Evolutionary conservation across 1,140 invertebrate species (phyloP), one percentile per base, ranked within the genome.

Genomic region (Phenacoccus solenopsis): DNA sequence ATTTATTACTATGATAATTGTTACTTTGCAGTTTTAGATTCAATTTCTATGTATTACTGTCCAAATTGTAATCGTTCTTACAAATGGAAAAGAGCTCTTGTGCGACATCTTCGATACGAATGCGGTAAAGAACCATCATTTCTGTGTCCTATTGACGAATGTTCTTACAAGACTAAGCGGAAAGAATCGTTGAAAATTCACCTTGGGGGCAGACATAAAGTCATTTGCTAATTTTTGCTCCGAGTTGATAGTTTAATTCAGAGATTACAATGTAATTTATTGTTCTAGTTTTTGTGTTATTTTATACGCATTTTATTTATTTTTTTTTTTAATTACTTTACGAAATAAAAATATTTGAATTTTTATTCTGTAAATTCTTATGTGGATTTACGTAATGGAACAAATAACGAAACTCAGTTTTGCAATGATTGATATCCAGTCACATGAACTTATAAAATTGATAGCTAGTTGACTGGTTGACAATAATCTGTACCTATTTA

Each of bases 91-190:
- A 64, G 59, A 25, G 59, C 78, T 12, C 74, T 80, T n/a, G 76
- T 75, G 32, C 75, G 79, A n/a, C 80, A 81, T 72, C 71, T 78
- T 70, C 75, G 78, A 27, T 79, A 76, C 68, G 79, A 80, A 70
- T 81, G 79, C 68, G 79, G 79, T 27, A 75, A 76, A 35, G 76
- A 76, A 30, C 76, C 77, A 27, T 70, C 49, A 57, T 75, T 75
- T 67, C 71, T 68, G 32, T 76, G 75, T 67, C 75, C 75, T 12
- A 71, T 70, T 30, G 22, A 20, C 5, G 59, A 22, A 24, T 64
- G 59, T 25, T 24, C 13, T 3, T 64, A 64, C 16, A 64, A 20
- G 16, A 25, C 22, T 4, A 64, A 64, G 22, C 59, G 25, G 4
- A 64, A 64, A 64, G 25, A 24, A 64, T 64, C 59, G 20, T 24